Evolutionary conservation across 2,888 invertebrate species (phyloP), one percentile per base, ranked within the genome.

Genomic region (Conops quadrifasciatus): DNA sequence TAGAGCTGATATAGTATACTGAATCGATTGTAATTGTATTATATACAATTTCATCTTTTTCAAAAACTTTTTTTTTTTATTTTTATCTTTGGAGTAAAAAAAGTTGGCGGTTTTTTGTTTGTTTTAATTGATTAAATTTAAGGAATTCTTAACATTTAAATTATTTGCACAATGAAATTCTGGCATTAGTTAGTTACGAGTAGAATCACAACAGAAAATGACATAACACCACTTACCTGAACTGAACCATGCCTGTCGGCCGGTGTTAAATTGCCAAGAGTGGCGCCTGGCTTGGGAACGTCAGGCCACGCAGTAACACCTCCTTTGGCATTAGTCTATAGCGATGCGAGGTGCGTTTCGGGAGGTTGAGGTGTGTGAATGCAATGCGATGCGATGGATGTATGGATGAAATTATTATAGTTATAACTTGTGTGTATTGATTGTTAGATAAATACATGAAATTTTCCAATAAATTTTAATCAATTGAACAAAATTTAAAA

Each of bases 231-330:
- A 89, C 89, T 84, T 89, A 95, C 95, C 93, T 97, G 97, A 81
- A 97, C 97, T 84, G 97, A 97, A 87, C 97, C 97, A 87, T 96
- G 96, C 88, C 96, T 91, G 88, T 97, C 97, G 80, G 96, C 96
- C 81, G 97, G 95, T 80, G 95, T 95, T 85, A 95, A 90, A 87
- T 94, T 94, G 84, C 92, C 95, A 80, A 94, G 89, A 79, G 91
- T 90, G 83, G 89, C 89, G 81, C 92, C 92, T 85, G 92, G 91
- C 83, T 94, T 94, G 82, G 93, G 93, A 81, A 93, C 92, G 87
- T 94, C 94, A 82, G 93, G 93, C 91, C 94, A 94, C 80, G 93
- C 93, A 85, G 89, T 87, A 88, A 92, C 91, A 87, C 92, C 91
- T 87, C 92, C 91, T 86, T 93, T 92, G 84, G 91, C 85, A 83